Base-by-base conservation (phyloP, 2,888 invertebrate species). In the Periphyllus acericola region DNA sequence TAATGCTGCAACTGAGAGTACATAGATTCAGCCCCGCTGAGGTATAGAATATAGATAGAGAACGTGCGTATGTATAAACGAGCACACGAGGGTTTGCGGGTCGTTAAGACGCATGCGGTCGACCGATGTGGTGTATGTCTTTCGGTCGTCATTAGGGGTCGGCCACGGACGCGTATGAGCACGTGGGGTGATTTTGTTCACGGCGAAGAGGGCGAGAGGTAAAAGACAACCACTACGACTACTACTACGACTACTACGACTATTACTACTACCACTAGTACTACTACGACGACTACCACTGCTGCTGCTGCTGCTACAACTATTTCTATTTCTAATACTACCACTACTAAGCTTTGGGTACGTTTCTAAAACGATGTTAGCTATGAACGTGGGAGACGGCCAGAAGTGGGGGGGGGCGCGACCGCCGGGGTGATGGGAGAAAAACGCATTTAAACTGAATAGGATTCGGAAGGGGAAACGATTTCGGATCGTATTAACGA, bases 401-500 rank as follows among this genome's bases (percentile, higher is more conserved):
- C 3, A 36, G 72, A 21, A 72, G n/a, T 29, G 36, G 21, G n/a
- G n/a, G n/a, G n/a, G n/a, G n/a, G n/a, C n/a, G n/a, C 14, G 52
- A 25, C 36, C 19, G 25, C 40, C 29, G 78, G 78, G 34, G 3
- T 32, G 14, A 60, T 3, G 40, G 32, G 52, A 79, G 79, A 72
- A 79, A 85, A 86, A 86, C 85, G 36, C 85, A 86, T 86, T 86
- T 86, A 79, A 14, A 86, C 71, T 36, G 71, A 86, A 86, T 55
- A 46, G 71, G 85, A 72, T 86, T 78, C 78, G 85, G 55, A 71
- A 86, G 52, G 79, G 52, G 79, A 79, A 86, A 86, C 71, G 79
- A 79, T 79, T 79, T 86, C 29, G 71, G 79, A 86, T 86, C 85
- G 78, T 79, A 86, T 86, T 86, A 86, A 86, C 79, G 85, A 79